phyloP scores from a whole-genome alignment of 2,888 invertebrate genomes.

The Leptopterna dolabrata region DNA sequence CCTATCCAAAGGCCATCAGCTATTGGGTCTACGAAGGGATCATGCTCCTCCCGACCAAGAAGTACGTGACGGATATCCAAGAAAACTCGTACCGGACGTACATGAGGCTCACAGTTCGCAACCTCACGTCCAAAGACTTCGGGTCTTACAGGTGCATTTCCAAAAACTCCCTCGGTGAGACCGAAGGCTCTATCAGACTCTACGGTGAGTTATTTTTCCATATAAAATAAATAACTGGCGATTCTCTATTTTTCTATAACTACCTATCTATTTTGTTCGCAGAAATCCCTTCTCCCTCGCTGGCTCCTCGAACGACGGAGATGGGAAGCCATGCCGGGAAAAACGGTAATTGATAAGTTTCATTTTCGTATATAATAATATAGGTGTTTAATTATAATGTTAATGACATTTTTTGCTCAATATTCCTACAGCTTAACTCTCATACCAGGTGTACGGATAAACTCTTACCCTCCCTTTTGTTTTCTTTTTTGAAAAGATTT shows the following conservation, averaged over 20 bases:
- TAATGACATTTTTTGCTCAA: no score
- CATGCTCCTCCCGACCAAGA: conserved; percentile 90
- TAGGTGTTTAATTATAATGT: no score
- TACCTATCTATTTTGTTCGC: conserved; percentile 62
- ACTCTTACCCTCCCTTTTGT: no score
- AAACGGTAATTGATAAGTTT: conserved; percentile 74
- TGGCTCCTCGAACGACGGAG: conserved; percentile 84
- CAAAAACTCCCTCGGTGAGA: conserved; percentile 93
- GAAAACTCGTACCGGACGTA: conserved; percentile 90
- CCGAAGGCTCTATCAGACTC: conserved; percentile 90
- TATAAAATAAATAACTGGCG: no score
- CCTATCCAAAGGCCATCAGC: conserved; percentile 90
- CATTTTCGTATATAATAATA: neutral
- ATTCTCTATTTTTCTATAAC: no score
- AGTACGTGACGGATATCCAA: conserved; percentile 84
- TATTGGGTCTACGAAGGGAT: conserved; percentile 93
- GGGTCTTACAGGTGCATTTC: conserved; percentile 93
- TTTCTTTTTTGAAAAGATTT: no score
- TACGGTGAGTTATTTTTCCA: conserved; percentile 76
- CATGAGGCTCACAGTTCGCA: conserved; percentile 89
- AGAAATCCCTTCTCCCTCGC: conserved; percentile 91
- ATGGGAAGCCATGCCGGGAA: conserved; percentile 81
- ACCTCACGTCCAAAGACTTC: conserved; percentile 85
- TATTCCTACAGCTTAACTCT: no score
- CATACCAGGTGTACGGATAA: no score